Evolutionary conservation across 2,797 vertebrate genomes (phyloP).

Genomic region (Eurystomus glaucurus): DNA sequence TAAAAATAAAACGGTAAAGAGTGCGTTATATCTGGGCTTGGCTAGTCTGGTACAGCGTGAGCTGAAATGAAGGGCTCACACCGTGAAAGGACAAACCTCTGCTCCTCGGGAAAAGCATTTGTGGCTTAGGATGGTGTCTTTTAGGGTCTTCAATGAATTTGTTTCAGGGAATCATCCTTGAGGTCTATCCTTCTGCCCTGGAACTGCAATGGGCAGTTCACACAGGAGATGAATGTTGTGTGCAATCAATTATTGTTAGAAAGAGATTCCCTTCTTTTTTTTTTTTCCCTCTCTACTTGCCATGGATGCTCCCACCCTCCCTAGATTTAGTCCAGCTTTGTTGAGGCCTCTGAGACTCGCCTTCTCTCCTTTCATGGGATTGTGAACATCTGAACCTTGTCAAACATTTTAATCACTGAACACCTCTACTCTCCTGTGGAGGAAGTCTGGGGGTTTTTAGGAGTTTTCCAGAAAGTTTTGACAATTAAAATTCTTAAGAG

Average conservation of each 20-base stretch:
- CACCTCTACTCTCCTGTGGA: fast-evolving
- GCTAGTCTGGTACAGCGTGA: background rate
- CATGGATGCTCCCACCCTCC: background rate
- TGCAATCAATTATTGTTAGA: fast-evolving
- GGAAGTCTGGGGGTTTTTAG: fast-evolving
- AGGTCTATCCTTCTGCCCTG: background rate
- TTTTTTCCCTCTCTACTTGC: background rate
- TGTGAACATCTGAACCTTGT: background rate
- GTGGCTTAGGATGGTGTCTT: background rate
- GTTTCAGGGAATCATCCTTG: background rate
- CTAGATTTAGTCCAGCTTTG: background rate
- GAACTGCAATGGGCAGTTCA: background rate
- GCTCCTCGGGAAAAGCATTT: background rate
- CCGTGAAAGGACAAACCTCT: background rate
- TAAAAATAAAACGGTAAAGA: slow-evolving; percentile 44
- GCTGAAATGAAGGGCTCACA: background rate
- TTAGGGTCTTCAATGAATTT: background rate
- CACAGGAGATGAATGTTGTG: background rate
- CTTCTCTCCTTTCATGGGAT: background rate
- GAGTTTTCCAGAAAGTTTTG: background rate
- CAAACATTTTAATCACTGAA: background rate
- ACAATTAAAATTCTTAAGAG: background rate
- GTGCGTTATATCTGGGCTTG: background rate
- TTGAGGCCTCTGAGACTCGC: background rate
- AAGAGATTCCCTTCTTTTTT: background rate